Conservation (phyloP, 1,140 invertebrate species). For the Ceratina australensis region DNA sequence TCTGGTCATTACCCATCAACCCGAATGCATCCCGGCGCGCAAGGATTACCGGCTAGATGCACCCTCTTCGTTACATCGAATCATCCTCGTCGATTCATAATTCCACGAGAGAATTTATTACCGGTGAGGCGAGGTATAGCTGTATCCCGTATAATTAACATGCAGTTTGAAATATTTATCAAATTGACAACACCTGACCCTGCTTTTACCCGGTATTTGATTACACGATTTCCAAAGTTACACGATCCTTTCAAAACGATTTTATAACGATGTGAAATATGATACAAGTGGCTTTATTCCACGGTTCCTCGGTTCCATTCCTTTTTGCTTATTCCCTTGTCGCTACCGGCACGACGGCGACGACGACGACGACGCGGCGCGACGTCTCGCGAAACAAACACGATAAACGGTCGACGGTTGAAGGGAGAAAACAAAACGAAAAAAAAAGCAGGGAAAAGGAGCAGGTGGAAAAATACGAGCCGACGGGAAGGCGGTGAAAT, state of each 20-base stretch:
- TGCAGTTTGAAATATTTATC: neutral
- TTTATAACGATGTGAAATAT: neutral
- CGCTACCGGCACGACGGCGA: neutral
- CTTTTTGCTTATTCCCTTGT: neutral
- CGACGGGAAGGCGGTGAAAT: constrained; percentile 45
- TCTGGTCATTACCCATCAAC: constrained; percentile 54
- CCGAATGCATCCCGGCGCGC: constrained; percentile 48
- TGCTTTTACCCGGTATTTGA: too few species aligned
- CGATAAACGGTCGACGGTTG: constrained; percentile 21
- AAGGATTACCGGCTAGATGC: constrained; percentile 52
- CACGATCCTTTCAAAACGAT: too few species aligned
- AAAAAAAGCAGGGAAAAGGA: neutral
- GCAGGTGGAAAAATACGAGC: constrained; percentile 20
- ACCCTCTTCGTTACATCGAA: constrained; percentile 41
- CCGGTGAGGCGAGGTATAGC: constrained; percentile 31
- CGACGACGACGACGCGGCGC: too few species aligned
- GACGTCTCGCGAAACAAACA: constrained; percentile 7
- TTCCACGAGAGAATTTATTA: constrained; percentile 61
- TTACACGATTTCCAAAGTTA: too few species aligned
- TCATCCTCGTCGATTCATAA: constrained; percentile 59
- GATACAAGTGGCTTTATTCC: neutral
- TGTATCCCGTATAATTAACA: neutral
- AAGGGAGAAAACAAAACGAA: neutral
- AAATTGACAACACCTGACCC: too few species aligned
- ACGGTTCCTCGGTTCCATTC: neutral